Evolutionary conservation across 2,888 invertebrate genomes (phyloP), one percentile per base, ranked within the genome.

Genomic region (Meghimatium bilineatum): DNA sequence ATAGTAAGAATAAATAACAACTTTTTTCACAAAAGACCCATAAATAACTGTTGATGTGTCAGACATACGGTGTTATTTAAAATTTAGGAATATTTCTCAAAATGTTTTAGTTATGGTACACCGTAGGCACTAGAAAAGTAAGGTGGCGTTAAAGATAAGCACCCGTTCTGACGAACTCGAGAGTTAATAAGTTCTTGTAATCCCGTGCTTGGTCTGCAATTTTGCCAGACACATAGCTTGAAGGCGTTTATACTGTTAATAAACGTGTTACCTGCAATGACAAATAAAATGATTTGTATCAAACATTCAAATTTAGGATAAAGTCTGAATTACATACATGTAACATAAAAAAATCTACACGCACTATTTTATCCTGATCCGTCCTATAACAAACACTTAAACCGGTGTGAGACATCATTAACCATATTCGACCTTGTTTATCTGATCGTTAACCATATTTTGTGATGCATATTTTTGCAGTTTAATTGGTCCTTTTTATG

Each of bases 161-260:
- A 80, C 26, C 72, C 60, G 8, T n/a, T 52, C 20, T 69, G 34
- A 12, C 52, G 23, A 20, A 80, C 36, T 1, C 49, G 49, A n/a
- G 56, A 34, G 71, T 72, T 52, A 23, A 80, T 56, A 8, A 80
- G 34, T 34, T 34, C 23, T 32, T 71, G 72, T 34, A 80, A 52
- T 3, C 14, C 14, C 20, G 36, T 1, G 32, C 60, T 71, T 12
- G 72, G 69, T 12, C 60, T 52, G n/a, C 80, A 80, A 26, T n/a
- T 71, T 60, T 60, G 38, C 80, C 80, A 80, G 29, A 80, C 2
- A n/a, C 80, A 80, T 14, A 80, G 80, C 14, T 72, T 69, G 60
- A 80, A 80, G 0, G 72, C 72, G 10, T 71, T 80, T 8, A 80
- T 56, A 6, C 79, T 69, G 69, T 79, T 67, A 32, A 23, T 76